Conservation (phyloP, 2,797 vertebrate species). For the Brachyalestes nurse region DNA sequence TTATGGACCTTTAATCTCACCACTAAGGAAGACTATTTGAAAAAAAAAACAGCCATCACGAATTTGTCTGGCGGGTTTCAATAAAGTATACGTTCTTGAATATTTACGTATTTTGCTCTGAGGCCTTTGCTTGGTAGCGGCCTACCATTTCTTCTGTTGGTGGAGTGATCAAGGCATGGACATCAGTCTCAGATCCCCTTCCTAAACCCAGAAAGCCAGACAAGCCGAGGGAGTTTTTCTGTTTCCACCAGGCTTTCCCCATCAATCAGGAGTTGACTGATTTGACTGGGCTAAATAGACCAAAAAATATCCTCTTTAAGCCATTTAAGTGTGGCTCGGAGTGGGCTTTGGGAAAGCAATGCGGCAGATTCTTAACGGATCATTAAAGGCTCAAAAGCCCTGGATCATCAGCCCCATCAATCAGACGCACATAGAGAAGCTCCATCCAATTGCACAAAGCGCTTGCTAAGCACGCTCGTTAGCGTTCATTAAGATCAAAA, state of each 20-base stretch:
- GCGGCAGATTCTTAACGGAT: constrained; percentile 26
- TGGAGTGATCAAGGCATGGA: constrained; percentile 14
- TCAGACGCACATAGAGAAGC: constrained; percentile 21
- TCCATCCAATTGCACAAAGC: not conserved
- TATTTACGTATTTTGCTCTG: not conserved
- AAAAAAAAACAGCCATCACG: no score
- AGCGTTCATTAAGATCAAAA: constrained; percentile 14
- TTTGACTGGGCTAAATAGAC: constrained; percentile 49
- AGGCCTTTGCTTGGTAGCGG: not conserved
- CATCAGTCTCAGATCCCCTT: constrained; percentile 27
- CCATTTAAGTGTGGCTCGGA: constrained; percentile 25
- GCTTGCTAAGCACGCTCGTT: constrained; percentile 36
- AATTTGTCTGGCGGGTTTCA: no score
- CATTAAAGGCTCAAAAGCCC: constrained; percentile 40
- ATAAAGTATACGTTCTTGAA: no score
- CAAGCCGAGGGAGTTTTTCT: constrained; percentile 35
- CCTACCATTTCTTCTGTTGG: not conserved
- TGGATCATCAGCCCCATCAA: constrained; percentile 29
- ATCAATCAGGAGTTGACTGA: constrained; percentile 45
- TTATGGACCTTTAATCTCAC: no score
- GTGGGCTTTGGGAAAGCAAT: constrained; percentile 14
- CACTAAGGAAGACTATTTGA: no score
- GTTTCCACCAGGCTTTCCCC: constrained; percentile 24
- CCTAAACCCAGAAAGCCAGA: constrained; percentile 47
- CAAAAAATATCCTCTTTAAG: constrained; percentile 43